Evolutionary conservation across 2,797 vertebrate genomes (phyloP), one percentile per base, ranked within the genome.

Genomic region (Gymnoscopelus microlampas): DNA sequence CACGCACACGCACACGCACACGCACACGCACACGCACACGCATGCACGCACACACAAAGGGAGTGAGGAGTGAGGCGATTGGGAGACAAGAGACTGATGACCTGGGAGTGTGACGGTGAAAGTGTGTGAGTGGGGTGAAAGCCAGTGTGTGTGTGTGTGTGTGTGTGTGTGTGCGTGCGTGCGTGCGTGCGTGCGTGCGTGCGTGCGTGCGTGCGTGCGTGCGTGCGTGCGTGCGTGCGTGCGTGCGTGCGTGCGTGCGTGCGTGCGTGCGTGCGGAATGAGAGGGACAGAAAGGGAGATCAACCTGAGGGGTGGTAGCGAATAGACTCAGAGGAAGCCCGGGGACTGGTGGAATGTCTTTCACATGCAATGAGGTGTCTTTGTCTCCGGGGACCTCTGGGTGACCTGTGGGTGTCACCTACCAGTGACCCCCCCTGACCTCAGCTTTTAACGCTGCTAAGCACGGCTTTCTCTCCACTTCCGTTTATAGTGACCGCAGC

Each of bases 331-430:
- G 39, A 44, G 39, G 39, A 44, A 44, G 39, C 39, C 39, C 9
- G 39, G 9, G 55, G 75, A 78, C 84, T 86, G 78, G 74, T 85
- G 91, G 91, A 92, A 92, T 92, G 89, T 70, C 67, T 73, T 79
- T 80, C 54, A 79, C 12, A 66, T 69, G 77, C 73, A 59, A 53
- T 29, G 51, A 56, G 48, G 67, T 53, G 73, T 66, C 66, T 62
- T 74, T 54, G 53, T 23, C 4, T 54, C 15, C n/a, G 8, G 19
- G 3, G 64, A 61, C 67, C 65, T 50, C 61, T 47, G 2, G 59
- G n/a, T 58, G 73, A 80, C 80, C 70, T 73, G 12, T 82, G 77
- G 64, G 53, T 54, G 53, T 64, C 57, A 69, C 66, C 73, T 60
- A 69, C 50, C 77, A 60, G 53, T 47, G 53, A 59, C 57, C 57